phyloP scores from a whole-genome alignment of 1,140 invertebrate genomes.

The Triops longicaudatus region DNA sequence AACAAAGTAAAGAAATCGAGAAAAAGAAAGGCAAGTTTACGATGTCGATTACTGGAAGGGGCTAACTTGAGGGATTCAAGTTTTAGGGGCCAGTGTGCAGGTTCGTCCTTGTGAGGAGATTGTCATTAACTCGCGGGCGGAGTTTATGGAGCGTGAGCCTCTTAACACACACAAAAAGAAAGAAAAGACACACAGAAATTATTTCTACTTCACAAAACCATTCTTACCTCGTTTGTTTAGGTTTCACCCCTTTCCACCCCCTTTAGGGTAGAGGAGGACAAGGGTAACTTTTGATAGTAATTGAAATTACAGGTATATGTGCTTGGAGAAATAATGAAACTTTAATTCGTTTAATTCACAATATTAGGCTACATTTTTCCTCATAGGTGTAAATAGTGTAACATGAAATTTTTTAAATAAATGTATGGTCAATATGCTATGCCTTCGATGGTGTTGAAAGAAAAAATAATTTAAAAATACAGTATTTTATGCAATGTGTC shows the following conservation, averaged over 20 bases:
- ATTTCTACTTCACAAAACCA: neutral
- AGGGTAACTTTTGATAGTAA: too few relatives aligned
- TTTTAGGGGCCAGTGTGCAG: neutral
- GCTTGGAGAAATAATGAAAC: too few relatives aligned
- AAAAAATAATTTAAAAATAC: too few relatives aligned
- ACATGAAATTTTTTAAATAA: too few relatives aligned
- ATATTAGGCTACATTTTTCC: too few relatives aligned
- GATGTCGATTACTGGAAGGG: neutral
- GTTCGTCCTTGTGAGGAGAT: neutral
- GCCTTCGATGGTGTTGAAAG: too few relatives aligned
- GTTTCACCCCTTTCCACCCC: neutral
- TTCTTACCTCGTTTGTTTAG: neutral
- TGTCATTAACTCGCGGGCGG: conserved; percentile 3
- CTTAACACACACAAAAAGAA: neutral
- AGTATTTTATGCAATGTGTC: too few relatives aligned
- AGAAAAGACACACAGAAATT: neutral
- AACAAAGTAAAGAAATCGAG: neutral
- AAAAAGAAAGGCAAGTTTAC: neutral
- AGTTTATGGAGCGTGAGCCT: conserved; percentile 1
- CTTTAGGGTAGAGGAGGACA: too few relatives aligned
- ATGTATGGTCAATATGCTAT: too few relatives aligned
- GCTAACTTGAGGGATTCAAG: neutral
- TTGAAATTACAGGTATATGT: too few relatives aligned
- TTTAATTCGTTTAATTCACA: too few relatives aligned
- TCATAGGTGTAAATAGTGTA: too few relatives aligned